phyloP scores from a whole-genome alignment of 2,888 invertebrate genomes.

The Oxyscelio sp. region DNA sequence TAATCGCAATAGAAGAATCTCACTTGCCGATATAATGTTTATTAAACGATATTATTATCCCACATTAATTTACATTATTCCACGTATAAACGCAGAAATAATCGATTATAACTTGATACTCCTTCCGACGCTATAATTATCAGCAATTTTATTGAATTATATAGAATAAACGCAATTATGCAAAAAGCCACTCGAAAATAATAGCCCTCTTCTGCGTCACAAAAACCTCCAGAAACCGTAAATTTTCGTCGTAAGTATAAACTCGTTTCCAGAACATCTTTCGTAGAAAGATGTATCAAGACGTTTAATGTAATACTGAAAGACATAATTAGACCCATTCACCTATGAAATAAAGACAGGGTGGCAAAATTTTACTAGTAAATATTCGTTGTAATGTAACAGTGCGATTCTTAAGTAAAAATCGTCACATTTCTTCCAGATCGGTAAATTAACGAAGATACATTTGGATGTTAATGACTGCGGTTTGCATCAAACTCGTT shows the following conservation, averaged over 20 bases:
- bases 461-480: constrained; percentile 18
- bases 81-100: too few species aligned
- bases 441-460: constrained; percentile 5
- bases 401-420: background rate
- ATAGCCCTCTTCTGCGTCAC: constrained; percentile 1
- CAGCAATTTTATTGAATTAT: too few species aligned
- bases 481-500: constrained; percentile 8
- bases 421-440: background rate
- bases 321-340: constrained; percentile 23
- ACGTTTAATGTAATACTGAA: constrained; percentile 22
- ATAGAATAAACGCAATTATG: too few species aligned
- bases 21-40: too few species aligned
- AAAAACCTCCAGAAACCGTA: constrained; percentile 32
- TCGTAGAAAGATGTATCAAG: constrained; percentile 25
- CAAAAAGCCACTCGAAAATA: constrained; percentile 8
- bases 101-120: too few species aligned
- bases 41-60: too few species aligned
- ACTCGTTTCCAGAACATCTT: constrained; percentile 40
- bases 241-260: constrained; percentile 36
- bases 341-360: constrained; percentile 19
- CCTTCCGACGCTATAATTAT: too few species aligned
- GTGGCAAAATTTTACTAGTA: too few species aligned
- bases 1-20: too few species aligned
- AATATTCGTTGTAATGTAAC: background rate
- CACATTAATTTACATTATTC: too few species aligned